Evolutionary conservation across 2,797 vertebrate genomes (phyloP).

Genomic region (Poeciliopsis turneri): DNA sequence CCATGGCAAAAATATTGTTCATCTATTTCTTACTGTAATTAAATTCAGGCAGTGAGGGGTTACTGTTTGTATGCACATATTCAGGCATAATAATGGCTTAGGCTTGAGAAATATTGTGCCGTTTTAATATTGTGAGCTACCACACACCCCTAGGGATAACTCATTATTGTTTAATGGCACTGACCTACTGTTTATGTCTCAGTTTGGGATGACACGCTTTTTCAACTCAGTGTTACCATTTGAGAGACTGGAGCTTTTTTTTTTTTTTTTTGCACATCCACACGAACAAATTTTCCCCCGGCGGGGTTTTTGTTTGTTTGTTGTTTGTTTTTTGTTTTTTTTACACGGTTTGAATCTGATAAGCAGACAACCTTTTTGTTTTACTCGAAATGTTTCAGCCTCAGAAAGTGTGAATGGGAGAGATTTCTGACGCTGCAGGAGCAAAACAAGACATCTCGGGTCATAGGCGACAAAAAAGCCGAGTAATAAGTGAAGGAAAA

Average conservation of each 20-base stretch:
- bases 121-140: neutral
- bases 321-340: neutral
- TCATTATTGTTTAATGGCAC: conserved; percentile 5
- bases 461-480: neutral
- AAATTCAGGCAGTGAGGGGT: neutral
- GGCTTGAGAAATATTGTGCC: conserved; percentile 1
- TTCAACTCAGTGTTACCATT: neutral
- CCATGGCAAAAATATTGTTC: neutral
- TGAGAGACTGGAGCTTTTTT: neutral
- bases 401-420: neutral
- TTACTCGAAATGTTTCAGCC: neutral
- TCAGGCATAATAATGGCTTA: neutral
- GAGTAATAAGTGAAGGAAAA: neutral
- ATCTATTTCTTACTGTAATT: neutral
- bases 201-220: neutral
- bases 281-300: too few species aligned
- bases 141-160: neutral
- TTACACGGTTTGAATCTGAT: conserved; percentile 7
- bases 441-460: neutral
- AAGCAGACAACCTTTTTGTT: conserved; percentile 9
- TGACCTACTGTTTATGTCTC: conserved; percentile 1
- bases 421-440: neutral
- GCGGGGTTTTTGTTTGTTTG: neutral
- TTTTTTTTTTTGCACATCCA: neutral
- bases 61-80: neutral